Percentiles rank a stretch among this genome's conserved stretches.
These are phyloP conservation scores for Acanthopagrus latus DNA, from an alignment of 2,797 vertebrate species.

Conservation along the genomic window DNA sequence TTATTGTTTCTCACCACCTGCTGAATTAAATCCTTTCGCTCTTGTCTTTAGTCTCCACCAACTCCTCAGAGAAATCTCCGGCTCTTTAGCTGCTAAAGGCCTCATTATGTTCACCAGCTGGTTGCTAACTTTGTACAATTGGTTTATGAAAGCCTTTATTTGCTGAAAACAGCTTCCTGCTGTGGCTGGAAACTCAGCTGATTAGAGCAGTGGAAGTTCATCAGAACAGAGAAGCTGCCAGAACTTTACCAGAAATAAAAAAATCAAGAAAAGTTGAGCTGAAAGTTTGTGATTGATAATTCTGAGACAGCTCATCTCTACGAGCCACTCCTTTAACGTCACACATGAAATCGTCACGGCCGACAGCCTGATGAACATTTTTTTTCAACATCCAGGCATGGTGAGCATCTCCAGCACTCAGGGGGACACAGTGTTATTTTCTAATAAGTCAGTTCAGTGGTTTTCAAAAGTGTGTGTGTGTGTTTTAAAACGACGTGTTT, in stretches of 20 bases:
- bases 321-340: background rate
- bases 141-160: background rate
- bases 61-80: background rate
- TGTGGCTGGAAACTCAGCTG: background rate
- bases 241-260: background rate
- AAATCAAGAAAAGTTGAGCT: background rate
- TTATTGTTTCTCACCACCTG: background rate
- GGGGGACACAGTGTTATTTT: slow-evolving; percentile 5
- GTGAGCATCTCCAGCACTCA: slow-evolving; percentile 2
- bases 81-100: background rate
- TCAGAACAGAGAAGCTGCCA: background rate
- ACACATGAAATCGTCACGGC: background rate
- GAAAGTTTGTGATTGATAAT: background rate
- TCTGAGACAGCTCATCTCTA: background rate
- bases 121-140: background rate
- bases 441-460: slow-evolving; percentile 23
- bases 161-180: background rate
- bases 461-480: slow-evolving; percentile 13
- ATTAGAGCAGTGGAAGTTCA: background rate
- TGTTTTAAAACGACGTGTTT: slow-evolving; percentile 29
- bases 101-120: background rate
- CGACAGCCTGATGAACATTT: slow-evolving; percentile 1
- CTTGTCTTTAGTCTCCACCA: background rate
- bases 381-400: background rate
- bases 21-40: background rate